Evolutionary conservation across 2,113 vertebrate species (phyloP).

Genomic region (Tyrannus savana): DNA sequence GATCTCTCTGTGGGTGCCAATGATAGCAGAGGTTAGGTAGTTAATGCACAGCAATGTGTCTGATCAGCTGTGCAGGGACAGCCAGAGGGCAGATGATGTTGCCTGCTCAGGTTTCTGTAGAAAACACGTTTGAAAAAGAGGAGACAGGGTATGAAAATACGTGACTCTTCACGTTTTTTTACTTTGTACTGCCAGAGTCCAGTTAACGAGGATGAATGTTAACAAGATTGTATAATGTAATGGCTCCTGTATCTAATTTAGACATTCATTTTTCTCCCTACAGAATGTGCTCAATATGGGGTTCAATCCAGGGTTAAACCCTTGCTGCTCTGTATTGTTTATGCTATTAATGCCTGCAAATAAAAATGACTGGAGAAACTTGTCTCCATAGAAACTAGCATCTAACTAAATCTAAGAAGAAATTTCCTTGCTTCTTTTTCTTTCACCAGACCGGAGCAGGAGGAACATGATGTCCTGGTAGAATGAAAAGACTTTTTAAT

Average conservation of each 20-base stretch:
- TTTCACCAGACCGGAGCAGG: background rate
- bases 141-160: background rate
- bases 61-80: background rate
- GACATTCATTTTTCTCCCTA: constrained; percentile 37
- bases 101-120: background rate
- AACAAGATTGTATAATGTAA: constrained; percentile 30
- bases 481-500: background rate
- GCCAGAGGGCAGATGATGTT: background rate
- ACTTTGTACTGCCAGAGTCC: background rate
- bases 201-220: constrained; percentile 18
- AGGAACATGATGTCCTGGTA: background rate
- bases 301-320: constrained; percentile 58
- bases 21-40: background rate
- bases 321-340: constrained; percentile 49
- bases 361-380: constrained; percentile 56
- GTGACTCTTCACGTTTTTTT: background rate
- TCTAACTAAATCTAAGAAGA: constrained; percentile 51
- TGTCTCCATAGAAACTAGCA: constrained; percentile 68
- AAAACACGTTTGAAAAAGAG: background rate
- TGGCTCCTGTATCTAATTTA: constrained; percentile 40
- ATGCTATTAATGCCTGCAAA: constrained; percentile 53
- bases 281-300: constrained; percentile 5
- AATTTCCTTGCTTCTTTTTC: constrained; percentile 36
- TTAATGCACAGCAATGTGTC: background rate
- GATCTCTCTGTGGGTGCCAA: background rate